These are phyloP conservation scores for Meteorus sp. DNA, from an alignment of 1,140 invertebrate species.

Conservation along the genomic window DNA sequence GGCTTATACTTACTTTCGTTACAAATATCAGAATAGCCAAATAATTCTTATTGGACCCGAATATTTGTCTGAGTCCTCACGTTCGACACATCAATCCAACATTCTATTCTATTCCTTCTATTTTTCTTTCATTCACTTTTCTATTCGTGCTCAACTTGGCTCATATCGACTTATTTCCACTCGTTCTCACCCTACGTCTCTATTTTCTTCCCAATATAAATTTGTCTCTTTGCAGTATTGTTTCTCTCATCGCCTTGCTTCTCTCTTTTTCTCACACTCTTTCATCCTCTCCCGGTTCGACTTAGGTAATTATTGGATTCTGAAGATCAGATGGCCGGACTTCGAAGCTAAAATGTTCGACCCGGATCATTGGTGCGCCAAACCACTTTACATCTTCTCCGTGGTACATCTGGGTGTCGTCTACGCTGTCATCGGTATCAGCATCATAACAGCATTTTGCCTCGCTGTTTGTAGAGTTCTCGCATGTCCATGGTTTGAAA, in stretches of 20 bases:
- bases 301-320: slow-evolving; percentile 80
- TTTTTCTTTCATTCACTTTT: background rate
- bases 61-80: background rate
- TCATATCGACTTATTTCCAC: too few species aligned
- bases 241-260: background rate
- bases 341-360: slow-evolving; percentile 69
- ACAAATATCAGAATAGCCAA: background rate
- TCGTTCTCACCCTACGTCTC: too few species aligned
- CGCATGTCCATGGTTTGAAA: slow-evolving; percentile 68
- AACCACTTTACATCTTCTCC: slow-evolving; percentile 76
- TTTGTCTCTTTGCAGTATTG: background rate
- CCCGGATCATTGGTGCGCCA: slow-evolving; percentile 75
- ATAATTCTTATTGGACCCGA: background rate
- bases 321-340: slow-evolving; percentile 74
- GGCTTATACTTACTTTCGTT: background rate
- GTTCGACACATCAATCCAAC: slow-evolving; percentile 17
- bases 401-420: slow-evolving; percentile 72
- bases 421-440: slow-evolving; percentile 64
- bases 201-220: background rate
- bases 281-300: background rate
- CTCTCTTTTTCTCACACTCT: slow-evolving; percentile 1
- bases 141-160: too few species aligned
- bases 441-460: slow-evolving; percentile 64
- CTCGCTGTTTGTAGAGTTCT: slow-evolving; percentile 68
- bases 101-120: background rate